Evolutionary conservation across 2,888 invertebrate genomes (phyloP).

Genomic region (Nomada hirtipes): DNA sequence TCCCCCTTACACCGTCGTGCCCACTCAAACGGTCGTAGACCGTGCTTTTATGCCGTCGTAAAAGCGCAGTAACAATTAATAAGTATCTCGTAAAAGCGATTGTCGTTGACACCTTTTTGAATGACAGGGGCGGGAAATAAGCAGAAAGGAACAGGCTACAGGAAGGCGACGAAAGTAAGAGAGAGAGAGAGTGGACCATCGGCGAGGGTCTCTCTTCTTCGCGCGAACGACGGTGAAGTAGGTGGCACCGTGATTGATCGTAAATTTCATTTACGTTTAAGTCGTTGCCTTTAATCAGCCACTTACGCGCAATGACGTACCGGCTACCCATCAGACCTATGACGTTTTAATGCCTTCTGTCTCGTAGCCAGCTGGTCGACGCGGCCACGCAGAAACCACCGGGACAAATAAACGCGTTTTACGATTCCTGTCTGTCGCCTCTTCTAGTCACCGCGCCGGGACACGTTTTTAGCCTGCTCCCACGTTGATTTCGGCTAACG

Average conservation of each 20-base stretch:
- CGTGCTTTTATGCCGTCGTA: slow-evolving; percentile 86
- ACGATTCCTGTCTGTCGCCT: slow-evolving; percentile 24
- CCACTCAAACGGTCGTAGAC: slow-evolving; percentile 80
- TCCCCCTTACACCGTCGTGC: slow-evolving; percentile 74
- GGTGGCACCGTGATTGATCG: slow-evolving; percentile 77
- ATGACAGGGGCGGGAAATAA: slow-evolving; percentile 81
- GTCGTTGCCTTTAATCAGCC: slow-evolving; percentile 83
- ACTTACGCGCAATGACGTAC: slow-evolving; percentile 75
- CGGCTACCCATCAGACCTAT: slow-evolving; percentile 67
- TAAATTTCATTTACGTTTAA: slow-evolving; percentile 81
- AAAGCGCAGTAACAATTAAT: slow-evolving; percentile 87
- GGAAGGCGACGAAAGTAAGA: not conserved
- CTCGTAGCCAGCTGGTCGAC: slow-evolving; percentile 16
- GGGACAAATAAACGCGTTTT: slow-evolving; percentile 18
- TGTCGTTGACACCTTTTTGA: slow-evolving; percentile 86
- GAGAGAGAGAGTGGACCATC: not conserved
- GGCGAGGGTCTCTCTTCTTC: slow-evolving; percentile 18
- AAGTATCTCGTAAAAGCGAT: slow-evolving; percentile 87
- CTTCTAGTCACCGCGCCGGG: too few relatives aligned
- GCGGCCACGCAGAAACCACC: not conserved
- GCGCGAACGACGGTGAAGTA: slow-evolving; percentile 54
- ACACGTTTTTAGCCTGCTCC: not conserved
- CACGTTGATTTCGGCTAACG: slow-evolving; percentile 10
- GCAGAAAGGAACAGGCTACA: not conserved
- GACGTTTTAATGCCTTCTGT: slow-evolving; percentile 67